These are phyloP conservation scores for Amaurobius ferox DNA, from an alignment of 2,888 invertebrate genomes.

Conservation along the genomic window DNA sequence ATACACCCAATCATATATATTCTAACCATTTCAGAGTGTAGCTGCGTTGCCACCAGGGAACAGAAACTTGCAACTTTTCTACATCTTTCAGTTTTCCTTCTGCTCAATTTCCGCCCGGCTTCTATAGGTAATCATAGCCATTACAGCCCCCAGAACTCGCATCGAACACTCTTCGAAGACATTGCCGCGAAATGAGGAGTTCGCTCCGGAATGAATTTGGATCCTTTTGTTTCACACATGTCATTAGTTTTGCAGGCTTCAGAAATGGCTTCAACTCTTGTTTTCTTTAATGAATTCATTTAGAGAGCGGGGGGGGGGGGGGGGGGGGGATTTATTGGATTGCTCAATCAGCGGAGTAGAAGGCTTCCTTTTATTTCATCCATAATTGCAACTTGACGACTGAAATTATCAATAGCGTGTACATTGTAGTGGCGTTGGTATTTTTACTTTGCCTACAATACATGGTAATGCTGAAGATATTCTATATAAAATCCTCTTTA, in stretches of 20 bases:
- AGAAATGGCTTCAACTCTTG: neutral
- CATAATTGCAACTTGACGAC: neutral
- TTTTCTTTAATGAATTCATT: conserved; percentile 13
- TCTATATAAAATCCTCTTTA: no score
- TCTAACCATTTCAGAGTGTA: no score
- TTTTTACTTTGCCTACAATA: no score
- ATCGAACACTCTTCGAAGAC: neutral
- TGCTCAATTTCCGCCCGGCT: conserved; percentile 2
- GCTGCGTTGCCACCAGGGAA: no score
- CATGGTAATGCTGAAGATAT: no score
- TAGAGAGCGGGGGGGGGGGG: neutral
- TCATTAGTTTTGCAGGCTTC: neutral
- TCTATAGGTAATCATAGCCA: neutral
- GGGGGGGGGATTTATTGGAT: neutral
- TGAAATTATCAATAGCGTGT: neutral
- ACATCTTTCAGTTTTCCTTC: conserved; percentile 5
- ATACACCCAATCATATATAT: no score
- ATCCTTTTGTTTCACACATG: conserved; percentile 1
- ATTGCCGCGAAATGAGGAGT: neutral
- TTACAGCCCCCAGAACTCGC: neutral
- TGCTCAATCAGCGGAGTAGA: neutral
- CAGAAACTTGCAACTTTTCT: no score
- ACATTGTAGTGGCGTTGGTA: no score
- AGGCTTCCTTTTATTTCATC: neutral
- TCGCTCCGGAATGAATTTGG: neutral